Evolutionary conservation across 2,888 invertebrate species (phyloP), one percentile per base, ranked within the genome.

Genomic region (Antitype chi): DNA sequence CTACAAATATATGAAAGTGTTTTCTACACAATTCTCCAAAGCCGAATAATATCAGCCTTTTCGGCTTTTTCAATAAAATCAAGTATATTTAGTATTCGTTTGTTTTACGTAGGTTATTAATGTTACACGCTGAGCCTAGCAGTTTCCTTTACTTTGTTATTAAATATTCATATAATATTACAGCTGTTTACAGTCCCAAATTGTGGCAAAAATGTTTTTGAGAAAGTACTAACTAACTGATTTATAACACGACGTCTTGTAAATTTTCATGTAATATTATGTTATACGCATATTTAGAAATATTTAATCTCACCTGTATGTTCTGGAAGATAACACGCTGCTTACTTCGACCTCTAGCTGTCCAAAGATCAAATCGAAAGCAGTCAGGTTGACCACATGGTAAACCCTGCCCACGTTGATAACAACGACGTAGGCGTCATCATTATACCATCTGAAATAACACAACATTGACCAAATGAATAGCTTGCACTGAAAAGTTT

Each of bases 361-460:
- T 0, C 96, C 94, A n/a, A 97, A 96, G 32, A 96, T 91, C 63
- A 97, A 90, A 62, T 97, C 96, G 62, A 97, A 96, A 4, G 91
- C 93, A 0, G 96, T 96, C 79, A 98, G 91, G 92, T 97, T 96
- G 13, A 98, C 96, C 2, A 94, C 90, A 84, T 97, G 96, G 28
- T 96, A 94, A 1, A 93, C 88, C 66, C 93, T 93, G 0, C 97
- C 97, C 1, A 97, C 92, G 91, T 98, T 98, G 84, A 97, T 95
- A 0, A 97, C 93, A 2, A 97, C 93, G 2, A 97, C 87, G 74
- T 97, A 94, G 0, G 96, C 91, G 53, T 96, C 96, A 67, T 96
- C 96, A 28, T 95, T 94, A 80, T 92, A 93, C 96, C 96, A 96
- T 66, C 96, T 96, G 28, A 25, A 80, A 75, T 32, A 60, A 23